Percentiles rank a stretch among this genome's conserved stretches.
Conservation (phyloP, 92 coral and sea anemone genomes). For the Hydrozoanthus gracilis region DNA sequence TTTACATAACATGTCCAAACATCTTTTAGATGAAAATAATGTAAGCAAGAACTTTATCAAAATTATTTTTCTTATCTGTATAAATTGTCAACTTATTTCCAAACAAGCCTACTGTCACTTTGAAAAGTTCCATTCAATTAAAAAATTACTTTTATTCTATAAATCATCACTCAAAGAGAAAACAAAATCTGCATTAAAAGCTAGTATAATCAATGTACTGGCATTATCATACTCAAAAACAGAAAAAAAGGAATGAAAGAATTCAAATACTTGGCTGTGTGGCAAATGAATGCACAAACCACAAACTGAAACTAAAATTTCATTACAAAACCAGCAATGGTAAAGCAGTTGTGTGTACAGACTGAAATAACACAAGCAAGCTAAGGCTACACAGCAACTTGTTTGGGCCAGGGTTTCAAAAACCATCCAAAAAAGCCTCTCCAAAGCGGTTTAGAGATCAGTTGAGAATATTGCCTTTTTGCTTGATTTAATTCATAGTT, state of each 20-base stretch:
- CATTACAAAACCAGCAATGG: neutral
- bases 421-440: neutral
- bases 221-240: neutral
- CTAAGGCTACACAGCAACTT: neutral
- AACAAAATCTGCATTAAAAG: too few species aligned
- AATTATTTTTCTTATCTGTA: too few species aligned
- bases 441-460: neutral
- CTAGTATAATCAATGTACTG: slow-evolving; percentile 1
- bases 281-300: too few species aligned
- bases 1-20: too few species aligned
- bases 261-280: too few species aligned
- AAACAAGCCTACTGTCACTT: neutral
- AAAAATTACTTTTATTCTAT: neutral
- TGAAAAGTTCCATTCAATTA: neutral
- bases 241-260: neutral
- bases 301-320: too few species aligned
- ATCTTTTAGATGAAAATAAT: too few species aligned
- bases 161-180: neutral
- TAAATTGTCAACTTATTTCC: too few species aligned
- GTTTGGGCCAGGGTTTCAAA: neutral
- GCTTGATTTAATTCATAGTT: neutral
- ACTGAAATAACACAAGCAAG: slow-evolving; percentile 11
- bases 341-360: neutral
- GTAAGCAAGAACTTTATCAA: too few species aligned
- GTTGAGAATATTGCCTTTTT: too few species aligned